Evolutionary conservation across 1,140 invertebrate species (phyloP), one percentile per base, ranked within the genome.

Genomic region (Maconellicoccus hirsutus): DNA sequence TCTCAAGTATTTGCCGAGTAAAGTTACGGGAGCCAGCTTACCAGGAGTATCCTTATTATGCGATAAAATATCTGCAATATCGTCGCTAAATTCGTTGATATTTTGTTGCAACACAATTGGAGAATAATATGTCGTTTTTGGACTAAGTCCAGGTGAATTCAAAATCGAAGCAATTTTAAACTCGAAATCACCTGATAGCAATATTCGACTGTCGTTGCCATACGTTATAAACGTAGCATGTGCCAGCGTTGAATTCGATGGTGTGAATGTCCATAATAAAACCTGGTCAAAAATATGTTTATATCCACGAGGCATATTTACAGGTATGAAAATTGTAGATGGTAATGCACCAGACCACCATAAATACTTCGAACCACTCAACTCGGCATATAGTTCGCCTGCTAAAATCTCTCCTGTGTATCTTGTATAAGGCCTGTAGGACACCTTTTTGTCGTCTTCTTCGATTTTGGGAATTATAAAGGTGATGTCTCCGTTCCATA

Each of bases 1-100:
- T 72, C 72, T 3, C 80, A 80, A 33, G 79, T 66, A 66, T 8
- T 23, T 66, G 2, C 61, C 61, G 8, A 66, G 25, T 25, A 66
- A 26, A 10, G 25, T 66, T 10, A 66, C 25, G 2, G 61, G 61
- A 6, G 61, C 61, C 10, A 23, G 25, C 1, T 4, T 26, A 23
- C 61, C 61, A 16, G 61, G 22, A 8, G 16, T 23, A 25, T 23
- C 21, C 10, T 66, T 25, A 4, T 26, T 23, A 8, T 6, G 21
- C 14, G 10, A 25, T 25, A 25, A 25, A 2, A 23, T 25, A 10
- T 66, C 22, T 8, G 25, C 25, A 4, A 66, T 6, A 12, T 25
- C 22, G 19, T 66, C 61, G 22, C 4, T 66, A 26, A 25, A 23
- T 23, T 23, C 61, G 25, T 66, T 23, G 3, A 23, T 66, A 23